Base-by-base conservation (phyloP, 2,888 invertebrate genomes). In the Nomada fabriciana region DNA sequence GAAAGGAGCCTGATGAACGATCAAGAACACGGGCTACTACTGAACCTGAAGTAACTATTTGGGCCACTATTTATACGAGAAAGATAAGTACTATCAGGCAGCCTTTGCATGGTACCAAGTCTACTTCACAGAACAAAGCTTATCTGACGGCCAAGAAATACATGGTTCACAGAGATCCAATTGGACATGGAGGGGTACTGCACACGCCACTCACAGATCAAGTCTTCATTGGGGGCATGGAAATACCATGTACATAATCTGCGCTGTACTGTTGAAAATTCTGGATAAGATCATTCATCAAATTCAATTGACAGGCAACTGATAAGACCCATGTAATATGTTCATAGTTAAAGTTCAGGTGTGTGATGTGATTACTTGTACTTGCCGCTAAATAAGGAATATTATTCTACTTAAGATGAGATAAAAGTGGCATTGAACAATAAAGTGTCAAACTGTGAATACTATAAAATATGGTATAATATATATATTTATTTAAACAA, bases 11-110 rank as follows among this genome's bases (percentile, higher is more conserved):
- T 42, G 50, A 68, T 53, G 50, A 15, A 72, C 86, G 76, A 71
- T 70, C 20, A 25, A 80, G 80, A 88, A 76, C 75, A 85, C 88
- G 83, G 78, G 36, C 76, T 75, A 83, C 83, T 91, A 93, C 93
- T 93, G 91, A 91, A 87, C 86, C 84, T 88, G 88, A 88, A 88
- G 84, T 82, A 86, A 91, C 87, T 90, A 91, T 92, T 92, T 88
- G 80, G 87, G 78, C 88, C 90, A 90, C 87, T 93, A 93, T 92
- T 93, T 93, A 93, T 93, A 93, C 83, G 89, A 88, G 75, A 67
- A 81, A 87, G 93, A 93, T 93, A 93, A 93, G 90, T 91, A 88
- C 88, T 93, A 93, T 93, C 93, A 92, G 91, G 73, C 87, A 77
- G 86, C 81, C 83, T 89, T 86, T 83, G 84, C 90, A 88, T 91